Conservation (phyloP, 2,888 invertebrate genomes). For the Teleiodes luculella region DNA sequence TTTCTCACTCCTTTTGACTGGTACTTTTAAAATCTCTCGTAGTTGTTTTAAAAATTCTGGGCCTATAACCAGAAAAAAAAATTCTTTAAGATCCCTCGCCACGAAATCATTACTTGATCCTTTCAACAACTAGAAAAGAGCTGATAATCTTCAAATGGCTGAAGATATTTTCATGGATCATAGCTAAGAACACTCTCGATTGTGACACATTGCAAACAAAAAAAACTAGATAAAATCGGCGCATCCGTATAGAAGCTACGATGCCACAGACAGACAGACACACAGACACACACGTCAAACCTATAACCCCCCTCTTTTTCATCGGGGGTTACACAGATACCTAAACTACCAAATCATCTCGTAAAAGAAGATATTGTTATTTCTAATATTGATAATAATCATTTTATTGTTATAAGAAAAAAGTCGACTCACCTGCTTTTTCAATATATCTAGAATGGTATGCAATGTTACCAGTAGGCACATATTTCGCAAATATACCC, state of each 20-base stretch:
- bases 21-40: slow-evolving; percentile 76
- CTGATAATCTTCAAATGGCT: background rate
- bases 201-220: too few relatives aligned
- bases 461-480: slow-evolving; percentile 13
- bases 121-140: background rate
- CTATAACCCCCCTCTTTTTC: too few relatives aligned
- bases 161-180: too few relatives aligned
- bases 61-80: slow-evolving; percentile 27
- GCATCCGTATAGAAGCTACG: too few relatives aligned
- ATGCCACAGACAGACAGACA: too few relatives aligned
- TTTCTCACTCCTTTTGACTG: slow-evolving; percentile 80
- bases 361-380: background rate
- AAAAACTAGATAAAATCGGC: too few relatives aligned
- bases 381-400: background rate
- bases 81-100: background rate
- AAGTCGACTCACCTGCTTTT: slow-evolving; percentile 15
- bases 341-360: too few relatives aligned
- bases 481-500: slow-evolving; percentile 18
- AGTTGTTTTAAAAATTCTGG: slow-evolving; percentile 73
- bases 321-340: too few relatives aligned
- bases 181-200: too few relatives aligned
- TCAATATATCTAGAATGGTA: slow-evolving; percentile 18
- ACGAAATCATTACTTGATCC: too few relatives aligned
- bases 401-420: too few relatives aligned
- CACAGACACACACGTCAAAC: too few relatives aligned